Evolutionary conservation across 2,797 vertebrate genomes (phyloP).

Genomic region (Sciurus vulgaris): DNA sequence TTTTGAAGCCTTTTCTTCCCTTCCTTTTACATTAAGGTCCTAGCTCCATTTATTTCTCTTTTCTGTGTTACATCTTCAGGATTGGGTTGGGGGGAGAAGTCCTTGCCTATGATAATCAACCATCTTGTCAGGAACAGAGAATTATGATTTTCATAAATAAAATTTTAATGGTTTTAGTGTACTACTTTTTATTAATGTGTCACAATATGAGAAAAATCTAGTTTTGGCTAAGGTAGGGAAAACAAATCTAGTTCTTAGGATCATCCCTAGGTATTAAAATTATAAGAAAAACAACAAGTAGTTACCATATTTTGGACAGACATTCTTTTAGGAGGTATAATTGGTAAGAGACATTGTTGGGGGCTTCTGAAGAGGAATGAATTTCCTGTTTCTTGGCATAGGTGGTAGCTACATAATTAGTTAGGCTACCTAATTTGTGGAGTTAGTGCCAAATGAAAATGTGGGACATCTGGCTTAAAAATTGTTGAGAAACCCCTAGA

Average conservation of each 20-base stretch:
- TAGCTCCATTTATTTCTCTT: not conserved
- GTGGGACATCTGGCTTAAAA: not conserved
- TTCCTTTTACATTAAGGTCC: not conserved
- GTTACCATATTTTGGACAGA: not conserved
- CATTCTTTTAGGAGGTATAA: not conserved
- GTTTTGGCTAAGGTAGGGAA: not conserved
- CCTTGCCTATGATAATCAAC: not conserved
- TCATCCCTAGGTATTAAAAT: not conserved
- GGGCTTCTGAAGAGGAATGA: not conserved
- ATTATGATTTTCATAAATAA: constrained; percentile 21
- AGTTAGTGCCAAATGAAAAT: not conserved
- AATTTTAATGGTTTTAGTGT: not conserved
- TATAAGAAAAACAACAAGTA: not conserved
- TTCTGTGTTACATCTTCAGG: not conserved
- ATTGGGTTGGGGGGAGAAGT: not conserved
- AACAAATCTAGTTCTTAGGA: not conserved
- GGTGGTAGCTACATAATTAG: not conserved
- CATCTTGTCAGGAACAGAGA: not conserved
- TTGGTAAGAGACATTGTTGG: not conserved
- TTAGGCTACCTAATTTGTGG: not conserved
- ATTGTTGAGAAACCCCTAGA: not conserved
- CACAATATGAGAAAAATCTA: not conserved
- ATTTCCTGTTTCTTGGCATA: not conserved
- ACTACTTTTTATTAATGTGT: not conserved
- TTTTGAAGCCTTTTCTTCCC: not conserved